A percentile compares a stretch with the other conserved stretches of the same genome.
Conservation (phyloP, 64 coral and sea anemone genomes). For the Montipora efflorescens region DNA sequence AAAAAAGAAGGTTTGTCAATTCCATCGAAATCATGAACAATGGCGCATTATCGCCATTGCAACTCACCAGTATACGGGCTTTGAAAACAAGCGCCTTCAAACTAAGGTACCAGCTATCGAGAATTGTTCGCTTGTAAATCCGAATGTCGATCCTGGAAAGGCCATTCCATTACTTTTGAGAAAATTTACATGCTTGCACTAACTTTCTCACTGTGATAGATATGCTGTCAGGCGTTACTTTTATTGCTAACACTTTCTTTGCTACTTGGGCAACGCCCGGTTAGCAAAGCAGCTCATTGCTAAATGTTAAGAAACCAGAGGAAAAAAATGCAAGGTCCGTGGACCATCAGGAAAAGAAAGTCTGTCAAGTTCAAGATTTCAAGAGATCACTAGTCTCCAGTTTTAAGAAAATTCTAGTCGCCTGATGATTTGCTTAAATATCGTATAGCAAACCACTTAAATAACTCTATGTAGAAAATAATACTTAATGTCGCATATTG, state of each 20-base stretch:
- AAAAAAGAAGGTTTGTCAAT: not conserved
- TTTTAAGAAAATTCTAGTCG: too few species aligned
- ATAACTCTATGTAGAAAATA: not conserved
- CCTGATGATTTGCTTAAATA: too few species aligned
- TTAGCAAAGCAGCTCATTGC: too few species aligned
- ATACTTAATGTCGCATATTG: not conserved
- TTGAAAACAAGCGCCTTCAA: not conserved
- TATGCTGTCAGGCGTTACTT: not conserved
- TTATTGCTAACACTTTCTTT: not conserved
- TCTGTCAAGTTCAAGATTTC: too few species aligned
- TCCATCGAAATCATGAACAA: not conserved
- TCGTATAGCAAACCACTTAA: too few species aligned
- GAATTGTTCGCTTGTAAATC: not conserved
- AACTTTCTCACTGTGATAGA: not conserved
- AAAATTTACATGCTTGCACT: too few species aligned
- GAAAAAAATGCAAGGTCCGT: too few species aligned
- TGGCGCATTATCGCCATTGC: not conserved
- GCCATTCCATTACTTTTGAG: too few species aligned
- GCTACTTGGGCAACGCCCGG: not conserved
- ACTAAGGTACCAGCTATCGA: not conserved
- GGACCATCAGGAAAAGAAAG: too few species aligned
- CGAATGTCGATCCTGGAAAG: too few species aligned
- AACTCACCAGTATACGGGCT: not conserved
- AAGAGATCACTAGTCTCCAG: too few species aligned
- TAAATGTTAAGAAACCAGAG: not conserved